These are phyloP conservation scores for Isoperla grammatica DNA, from an alignment of 2,888 invertebrate genomes.

Conservation along the genomic window DNA sequence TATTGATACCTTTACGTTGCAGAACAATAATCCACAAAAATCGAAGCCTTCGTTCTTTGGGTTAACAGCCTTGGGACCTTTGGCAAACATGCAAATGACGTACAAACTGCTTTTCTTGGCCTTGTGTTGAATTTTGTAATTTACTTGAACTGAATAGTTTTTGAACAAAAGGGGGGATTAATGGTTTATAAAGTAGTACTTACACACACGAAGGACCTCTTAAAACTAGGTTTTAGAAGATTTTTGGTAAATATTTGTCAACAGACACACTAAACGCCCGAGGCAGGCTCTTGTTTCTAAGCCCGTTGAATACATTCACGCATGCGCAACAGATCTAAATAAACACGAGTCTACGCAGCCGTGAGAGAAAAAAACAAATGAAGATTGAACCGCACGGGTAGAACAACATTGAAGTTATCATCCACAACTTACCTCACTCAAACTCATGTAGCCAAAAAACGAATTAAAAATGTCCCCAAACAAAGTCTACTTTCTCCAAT, in stretches of 20 bases:
- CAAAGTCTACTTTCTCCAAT: no score
- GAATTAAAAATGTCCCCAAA: no score
- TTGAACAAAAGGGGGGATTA: neutral
- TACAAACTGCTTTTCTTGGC: neutral
- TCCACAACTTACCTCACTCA: no score
- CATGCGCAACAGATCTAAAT: neutral
- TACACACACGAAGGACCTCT: neutral
- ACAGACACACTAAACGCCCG: neutral
- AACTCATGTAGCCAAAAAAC: no score
- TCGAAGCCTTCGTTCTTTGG: no score
- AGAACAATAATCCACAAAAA: no score
- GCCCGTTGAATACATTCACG: neutral
- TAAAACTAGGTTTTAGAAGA: neutral
- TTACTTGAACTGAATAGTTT: neutral
- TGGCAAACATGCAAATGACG: neutral
- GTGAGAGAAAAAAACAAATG: neutral
- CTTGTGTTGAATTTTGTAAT: neutral
- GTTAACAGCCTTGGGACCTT: no score
- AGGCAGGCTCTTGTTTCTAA: neutral
- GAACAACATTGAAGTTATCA: no score
- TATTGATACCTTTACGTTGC: no score
- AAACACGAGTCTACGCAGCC: neutral
- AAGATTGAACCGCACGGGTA: no score
- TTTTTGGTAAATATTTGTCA: neutral
- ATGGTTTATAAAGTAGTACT: neutral